These are phyloP conservation scores for Stichodactyla helianthus DNA, from an alignment of 64 coral and sea anemone species.

Conservation along the genomic window DNA sequence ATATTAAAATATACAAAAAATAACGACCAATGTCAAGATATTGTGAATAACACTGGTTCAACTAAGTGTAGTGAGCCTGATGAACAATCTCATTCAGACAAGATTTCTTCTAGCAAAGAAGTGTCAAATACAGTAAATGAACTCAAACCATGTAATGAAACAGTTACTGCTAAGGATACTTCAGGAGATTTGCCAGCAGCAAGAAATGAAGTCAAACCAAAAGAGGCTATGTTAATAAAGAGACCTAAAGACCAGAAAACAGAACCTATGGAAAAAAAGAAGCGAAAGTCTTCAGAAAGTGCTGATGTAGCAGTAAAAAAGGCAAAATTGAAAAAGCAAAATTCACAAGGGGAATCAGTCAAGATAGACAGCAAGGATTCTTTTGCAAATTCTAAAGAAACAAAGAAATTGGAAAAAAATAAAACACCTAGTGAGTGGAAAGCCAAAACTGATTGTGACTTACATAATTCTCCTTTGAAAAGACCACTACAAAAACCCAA, in stretches of 20 bases:
- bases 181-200: neutral
- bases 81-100: neutral
- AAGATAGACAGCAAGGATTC: neutral
- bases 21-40: neutral
- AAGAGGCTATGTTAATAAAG: neutral
- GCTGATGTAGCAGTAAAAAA: neutral
- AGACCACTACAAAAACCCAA: neutral
- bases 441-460: neutral
- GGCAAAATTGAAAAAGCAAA: conserved; percentile 24
- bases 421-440: neutral
- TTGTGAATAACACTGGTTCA: neutral
- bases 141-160: neutral
- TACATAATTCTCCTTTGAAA: neutral
- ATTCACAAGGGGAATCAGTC: neutral
- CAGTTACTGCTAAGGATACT: neutral
- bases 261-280: neutral
- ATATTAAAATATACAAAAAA: neutral
- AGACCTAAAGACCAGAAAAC: neutral
- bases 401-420: neutral
- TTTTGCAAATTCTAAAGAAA: neutral
- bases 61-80: neutral
- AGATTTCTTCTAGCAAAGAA: neutral
- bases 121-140: neutral
- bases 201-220: neutral
- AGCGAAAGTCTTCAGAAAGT: neutral